Base-by-base conservation (phyloP, 2,113 vertebrate genomes). In the Dasyornis broadbenti region DNA sequence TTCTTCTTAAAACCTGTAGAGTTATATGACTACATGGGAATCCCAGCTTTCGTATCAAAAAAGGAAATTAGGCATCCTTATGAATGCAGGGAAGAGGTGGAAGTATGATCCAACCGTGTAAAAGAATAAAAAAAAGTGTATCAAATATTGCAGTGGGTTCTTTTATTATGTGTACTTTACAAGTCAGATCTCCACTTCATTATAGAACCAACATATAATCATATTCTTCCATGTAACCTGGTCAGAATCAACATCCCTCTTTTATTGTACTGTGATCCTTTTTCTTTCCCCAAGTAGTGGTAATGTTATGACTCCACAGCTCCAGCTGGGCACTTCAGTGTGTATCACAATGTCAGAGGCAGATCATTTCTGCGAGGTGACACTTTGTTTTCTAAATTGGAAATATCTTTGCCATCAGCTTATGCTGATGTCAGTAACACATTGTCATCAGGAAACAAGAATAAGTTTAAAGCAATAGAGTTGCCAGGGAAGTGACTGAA, bases 371-470 rank as follows among this genome's bases (percentile, higher is more conserved):
- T 0, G 0, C 26, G 23, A 66, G 39, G 81, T 75, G n/a, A 86
- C 49, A 89, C 42, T 72, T 87, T 57, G 69, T 91, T 87, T 96
- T 90, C 81, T 88, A 90, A 87, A 82, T 60, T 0, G 1, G 72
- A 86, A 77, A 19, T 69, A 57, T 82, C 70, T 87, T 53, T 92
- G 31, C 63, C 73, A 91, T 63, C 92, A 80, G 21, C 45, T 91
- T 64, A n/a, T 82, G 84, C 73, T 96, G 77, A 95, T 76, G 89
- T 94, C 93, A 91, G 87, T 80, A 94, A 85, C 91, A 95, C 89
- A 59, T 2, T 94, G 90, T 94, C 89, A 92, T 90, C 75, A 76
- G 53, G 37, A 87, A 96, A 85, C 39, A 91, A 68, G 66, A 45
- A 44, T 90, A 89, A 81, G 50, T 75, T 89, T 89, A 79, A 92